Percentiles rank a stretch among this genome's conserved stretches.
Conservation (phyloP, 2,888 invertebrate genomes). For the Lumbricus terrestris region DNA sequence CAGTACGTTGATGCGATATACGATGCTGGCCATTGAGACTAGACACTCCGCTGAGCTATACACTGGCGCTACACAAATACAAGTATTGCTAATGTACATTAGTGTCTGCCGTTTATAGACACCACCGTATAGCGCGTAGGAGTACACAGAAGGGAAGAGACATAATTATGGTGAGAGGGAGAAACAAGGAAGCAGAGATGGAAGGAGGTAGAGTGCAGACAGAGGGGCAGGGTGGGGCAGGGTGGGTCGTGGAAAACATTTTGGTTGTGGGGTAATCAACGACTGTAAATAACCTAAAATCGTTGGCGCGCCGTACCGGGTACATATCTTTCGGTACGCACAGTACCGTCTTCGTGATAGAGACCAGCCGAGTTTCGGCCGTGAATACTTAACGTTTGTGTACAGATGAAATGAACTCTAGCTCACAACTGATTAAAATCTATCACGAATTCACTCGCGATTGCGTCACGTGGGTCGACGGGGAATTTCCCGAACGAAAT, state of each 20-base stretch:
- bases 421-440: not conserved
- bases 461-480: no score
- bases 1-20: not conserved
- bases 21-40: not conserved
- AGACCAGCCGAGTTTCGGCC: not conserved
- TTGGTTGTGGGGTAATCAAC: not conserved
- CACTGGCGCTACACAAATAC: not conserved
- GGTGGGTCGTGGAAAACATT: no score
- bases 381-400: no score
- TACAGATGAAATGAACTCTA: not conserved
- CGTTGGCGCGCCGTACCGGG: not conserved
- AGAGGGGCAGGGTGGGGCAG: not conserved
- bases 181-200: not conserved
- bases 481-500: not conserved
- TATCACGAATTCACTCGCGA: not conserved
- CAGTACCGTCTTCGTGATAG: constrained; percentile 3
- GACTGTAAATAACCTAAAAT: not conserved
- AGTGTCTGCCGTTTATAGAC: not conserved
- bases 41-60: not conserved
- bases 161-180: not conserved
- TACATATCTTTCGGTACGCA: not conserved
- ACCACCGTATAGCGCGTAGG: not conserved
- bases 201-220: no score
- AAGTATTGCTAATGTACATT: not conserved
- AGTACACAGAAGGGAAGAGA: not conserved